A percentile compares a stretch with the other conserved stretches of the same genome.
Conservation (phyloP, 2,113 vertebrate genomes). For the Gadus macrocephalus region DNA sequence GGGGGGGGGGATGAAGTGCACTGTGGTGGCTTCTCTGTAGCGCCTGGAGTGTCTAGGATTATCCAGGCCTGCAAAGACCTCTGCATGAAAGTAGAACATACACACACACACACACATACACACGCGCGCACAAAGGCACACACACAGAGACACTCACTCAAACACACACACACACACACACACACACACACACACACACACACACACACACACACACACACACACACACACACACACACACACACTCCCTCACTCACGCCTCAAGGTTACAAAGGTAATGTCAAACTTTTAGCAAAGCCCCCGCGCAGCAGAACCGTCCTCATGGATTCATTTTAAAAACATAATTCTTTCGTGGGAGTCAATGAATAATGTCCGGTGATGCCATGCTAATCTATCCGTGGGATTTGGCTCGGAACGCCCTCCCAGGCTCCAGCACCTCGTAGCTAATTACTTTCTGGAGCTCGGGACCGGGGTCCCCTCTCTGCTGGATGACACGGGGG, state of each 20-base stretch:
- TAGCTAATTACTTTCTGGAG: slow-evolving; percentile 67
- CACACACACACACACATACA: too few relatives aligned
- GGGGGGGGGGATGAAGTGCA: not conserved
- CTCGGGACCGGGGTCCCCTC: slow-evolving; percentile 56
- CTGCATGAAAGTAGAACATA: too few relatives aligned
- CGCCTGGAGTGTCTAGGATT: slow-evolving; percentile 39
- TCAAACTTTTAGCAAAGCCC: slow-evolving; percentile 42
- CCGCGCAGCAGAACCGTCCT: slow-evolving; percentile 41
- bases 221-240: not conserved
- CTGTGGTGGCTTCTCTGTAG: slow-evolving; percentile 19
- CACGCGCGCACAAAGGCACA: too few relatives aligned
- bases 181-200: not conserved
- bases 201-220: slow-evolving; percentile 9
- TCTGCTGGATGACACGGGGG: slow-evolving; percentile 40
- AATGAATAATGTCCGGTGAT: slow-evolving; percentile 54
- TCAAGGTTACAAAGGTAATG: slow-evolving; percentile 44
- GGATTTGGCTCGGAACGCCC: slow-evolving; percentile 64
- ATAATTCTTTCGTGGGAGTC: slow-evolving; percentile 40
- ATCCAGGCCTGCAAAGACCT: slow-evolving; percentile 28
- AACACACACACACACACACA: not conserved
- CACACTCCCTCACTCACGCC: slow-evolving; percentile 25
- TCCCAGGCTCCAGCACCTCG: slow-evolving; percentile 50
- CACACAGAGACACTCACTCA: too few relatives aligned
- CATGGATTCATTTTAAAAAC: slow-evolving; percentile 30
- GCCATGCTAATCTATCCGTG: slow-evolving; percentile 53